Conservation (phyloP, 2,113 vertebrate species). For the Leuciscus idus region DNA sequence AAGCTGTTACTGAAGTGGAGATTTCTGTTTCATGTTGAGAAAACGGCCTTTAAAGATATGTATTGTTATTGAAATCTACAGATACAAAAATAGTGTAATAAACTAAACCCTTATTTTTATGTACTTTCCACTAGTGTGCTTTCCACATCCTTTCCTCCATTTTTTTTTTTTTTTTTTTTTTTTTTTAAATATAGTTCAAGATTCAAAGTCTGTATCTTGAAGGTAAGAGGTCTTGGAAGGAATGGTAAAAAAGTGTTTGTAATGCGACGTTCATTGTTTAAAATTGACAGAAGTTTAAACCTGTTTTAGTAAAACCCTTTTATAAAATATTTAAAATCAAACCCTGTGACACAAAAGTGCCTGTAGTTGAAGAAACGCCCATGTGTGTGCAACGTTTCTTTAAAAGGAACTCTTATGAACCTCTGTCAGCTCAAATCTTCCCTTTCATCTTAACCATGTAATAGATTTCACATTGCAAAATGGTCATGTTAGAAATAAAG, state of each 20-base stretch:
- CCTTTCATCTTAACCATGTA: not conserved
- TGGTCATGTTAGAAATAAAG: not conserved
- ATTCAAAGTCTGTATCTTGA: not conserved
- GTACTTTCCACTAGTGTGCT: not conserved
- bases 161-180: not conserved
- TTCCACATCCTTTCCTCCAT: too few species aligned
- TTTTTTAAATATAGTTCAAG: not conserved
- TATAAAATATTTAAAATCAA: not conserved
- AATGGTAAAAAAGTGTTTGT: not conserved
- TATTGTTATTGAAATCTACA: not conserved
- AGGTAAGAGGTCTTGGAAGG: not conserved
- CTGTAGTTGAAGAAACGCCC: not conserved
- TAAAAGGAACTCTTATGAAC: not conserved
- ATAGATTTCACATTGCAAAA: not conserved
- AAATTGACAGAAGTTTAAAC: not conserved
- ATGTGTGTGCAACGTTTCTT: not conserved
- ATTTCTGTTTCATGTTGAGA: too few species aligned
- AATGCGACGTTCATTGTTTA: not conserved
- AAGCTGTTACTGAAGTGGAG: not conserved
- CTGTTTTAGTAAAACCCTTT: not conserved
- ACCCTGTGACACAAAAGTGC: not conserved
- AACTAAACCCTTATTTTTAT: not conserved
- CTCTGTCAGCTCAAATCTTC: slow-evolving; percentile 6
- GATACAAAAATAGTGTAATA: not conserved
- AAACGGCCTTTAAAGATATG: too few species aligned